Evolutionary conservation across 2,888 invertebrate species (phyloP), one percentile per base, ranked within the genome.

Genomic region (Orchesellides sinensis): DNA sequence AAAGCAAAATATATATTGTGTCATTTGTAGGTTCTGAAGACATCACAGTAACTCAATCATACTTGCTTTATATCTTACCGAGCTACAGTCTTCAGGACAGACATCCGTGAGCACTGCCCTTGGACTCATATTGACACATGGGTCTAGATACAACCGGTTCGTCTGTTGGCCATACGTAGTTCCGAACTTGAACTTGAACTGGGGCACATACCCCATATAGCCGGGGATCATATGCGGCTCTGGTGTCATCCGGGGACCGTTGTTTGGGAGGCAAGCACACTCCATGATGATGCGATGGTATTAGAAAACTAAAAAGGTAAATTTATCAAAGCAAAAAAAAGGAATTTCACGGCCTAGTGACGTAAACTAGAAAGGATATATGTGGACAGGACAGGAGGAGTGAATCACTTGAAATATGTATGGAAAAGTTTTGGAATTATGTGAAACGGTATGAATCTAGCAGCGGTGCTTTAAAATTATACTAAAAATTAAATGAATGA

Each of bases 171-270:
- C 86, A 73, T 73, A 87, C 14, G 86, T 84, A 52, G 83, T 84
- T 27, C 87, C 87, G 47, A 87, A 87, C 70, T 84, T 86, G 82
- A 75, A 86, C 40, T 85, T 85, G 75, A 70, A 84, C 73, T 86
- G 86, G 2, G 40, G 40, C 1, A 40, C 40, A 47, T 86, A 85
- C 10, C 86, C 86, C 82, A 74, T 84, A 59, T 87, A 87, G 8
- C 86, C 86, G 6, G 87, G 87, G 40, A 87, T 80, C 84, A 84
- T 83, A 68, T 86, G 86, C 17, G 86, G 86, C 52, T 86, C 72
- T 3, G 87, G 77, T 10, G 87, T 87, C 72, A 84, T 78, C 75
- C 81, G 59, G 10, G 87, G 84, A 14, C 84, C 84, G 78, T 83
- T 86, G 66, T 86, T 84, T 10, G 85, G 86, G 69, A 85, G 81